Conservation (phyloP, 2,888 invertebrate species). For the Slavum lentiscoides region DNA sequence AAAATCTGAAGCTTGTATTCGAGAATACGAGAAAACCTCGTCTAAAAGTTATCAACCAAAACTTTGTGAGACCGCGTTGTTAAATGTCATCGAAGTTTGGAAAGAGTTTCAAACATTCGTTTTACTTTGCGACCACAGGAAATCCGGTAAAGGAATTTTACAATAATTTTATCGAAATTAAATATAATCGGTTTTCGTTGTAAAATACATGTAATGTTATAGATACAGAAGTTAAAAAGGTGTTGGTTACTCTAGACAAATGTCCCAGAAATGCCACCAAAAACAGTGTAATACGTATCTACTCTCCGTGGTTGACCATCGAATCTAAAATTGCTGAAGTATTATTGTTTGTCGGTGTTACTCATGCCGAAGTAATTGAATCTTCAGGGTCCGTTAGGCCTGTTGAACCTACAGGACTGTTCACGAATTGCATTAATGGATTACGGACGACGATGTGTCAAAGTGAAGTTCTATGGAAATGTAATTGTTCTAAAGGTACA, state of each 20-base stretch:
- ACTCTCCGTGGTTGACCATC: conserved; percentile 36
- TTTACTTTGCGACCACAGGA: conserved; percentile 32
- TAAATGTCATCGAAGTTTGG: conserved; percentile 34
- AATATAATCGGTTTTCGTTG: conserved; percentile 9
- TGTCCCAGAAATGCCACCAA: conserved; percentile 33
- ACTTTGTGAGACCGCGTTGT: conserved; percentile 3
- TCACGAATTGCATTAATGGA: neutral
- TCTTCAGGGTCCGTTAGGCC: neutral
- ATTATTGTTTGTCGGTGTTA: conserved; percentile 18
- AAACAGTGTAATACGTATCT: conserved; percentile 36
- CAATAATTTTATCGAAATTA: conserved; percentile 10
- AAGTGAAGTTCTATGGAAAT: conserved; percentile 40
- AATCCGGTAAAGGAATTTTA: conserved; percentile 22
- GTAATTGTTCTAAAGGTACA: conserved; percentile 37
- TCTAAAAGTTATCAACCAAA: conserved; percentile 16
- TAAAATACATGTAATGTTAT: neutral
- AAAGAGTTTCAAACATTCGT: conserved; percentile 25
- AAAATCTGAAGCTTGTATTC: conserved; percentile 48
- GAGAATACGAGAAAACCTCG: conserved; percentile 31
- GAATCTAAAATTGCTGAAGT: conserved; percentile 8
- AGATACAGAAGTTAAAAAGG: conserved; percentile 22
- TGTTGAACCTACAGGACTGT: neutral
- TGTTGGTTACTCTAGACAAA: conserved; percentile 24
- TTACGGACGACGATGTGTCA: conserved; percentile 1
- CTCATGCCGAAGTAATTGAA: conserved; percentile 35